These are phyloP conservation scores for Glossosoma conforme DNA, from an alignment of 1,140 invertebrate genomes.

Conservation along the genomic window DNA sequence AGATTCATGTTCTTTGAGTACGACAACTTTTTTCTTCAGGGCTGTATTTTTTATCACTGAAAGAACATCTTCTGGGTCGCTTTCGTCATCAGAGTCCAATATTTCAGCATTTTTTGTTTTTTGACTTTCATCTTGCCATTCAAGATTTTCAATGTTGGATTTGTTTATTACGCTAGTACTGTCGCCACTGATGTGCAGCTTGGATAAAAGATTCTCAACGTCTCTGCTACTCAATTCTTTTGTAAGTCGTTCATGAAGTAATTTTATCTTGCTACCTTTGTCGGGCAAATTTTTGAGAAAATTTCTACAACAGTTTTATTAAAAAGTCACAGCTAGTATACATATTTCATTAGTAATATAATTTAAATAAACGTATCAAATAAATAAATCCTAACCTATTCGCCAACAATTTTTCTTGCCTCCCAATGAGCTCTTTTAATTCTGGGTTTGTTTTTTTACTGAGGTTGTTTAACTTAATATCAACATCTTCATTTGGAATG, in stretches of 20 bases:
- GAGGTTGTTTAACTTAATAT: constrained; percentile 10
- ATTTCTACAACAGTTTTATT: constrained; percentile 29
- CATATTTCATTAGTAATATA: neutral
- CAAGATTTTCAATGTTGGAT: constrained; percentile 52
- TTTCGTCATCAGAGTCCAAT: constrained; percentile 61
- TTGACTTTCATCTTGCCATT: constrained; percentile 59
- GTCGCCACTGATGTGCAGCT: constrained; percentile 53
- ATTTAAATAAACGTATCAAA: constrained; percentile 1
- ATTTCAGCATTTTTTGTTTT: constrained; percentile 37
- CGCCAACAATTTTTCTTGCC: constrained; percentile 24
- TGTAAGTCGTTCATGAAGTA: constrained; percentile 52
- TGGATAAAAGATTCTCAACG: constrained; percentile 55
- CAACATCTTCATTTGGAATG: constrained; percentile 9
- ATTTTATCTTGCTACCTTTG: constrained; percentile 61
- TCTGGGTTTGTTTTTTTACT: constrained; percentile 10
- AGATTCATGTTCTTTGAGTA: constrained; percentile 48
- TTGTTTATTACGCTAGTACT: constrained; percentile 44
- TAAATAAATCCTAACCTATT: constrained; percentile 19
- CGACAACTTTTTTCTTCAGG: constrained; percentile 55
- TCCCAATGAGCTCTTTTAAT: constrained; percentile 18
- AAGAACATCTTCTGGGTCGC: constrained; percentile 58
- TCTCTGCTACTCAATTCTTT: constrained; percentile 52
- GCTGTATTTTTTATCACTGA: constrained; percentile 58
- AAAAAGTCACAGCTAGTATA: neutral
- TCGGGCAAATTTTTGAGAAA: constrained; percentile 57